Base-by-base conservation (phyloP, 2,113 vertebrate species). In the Nyctereutes procyonoides region DNA sequence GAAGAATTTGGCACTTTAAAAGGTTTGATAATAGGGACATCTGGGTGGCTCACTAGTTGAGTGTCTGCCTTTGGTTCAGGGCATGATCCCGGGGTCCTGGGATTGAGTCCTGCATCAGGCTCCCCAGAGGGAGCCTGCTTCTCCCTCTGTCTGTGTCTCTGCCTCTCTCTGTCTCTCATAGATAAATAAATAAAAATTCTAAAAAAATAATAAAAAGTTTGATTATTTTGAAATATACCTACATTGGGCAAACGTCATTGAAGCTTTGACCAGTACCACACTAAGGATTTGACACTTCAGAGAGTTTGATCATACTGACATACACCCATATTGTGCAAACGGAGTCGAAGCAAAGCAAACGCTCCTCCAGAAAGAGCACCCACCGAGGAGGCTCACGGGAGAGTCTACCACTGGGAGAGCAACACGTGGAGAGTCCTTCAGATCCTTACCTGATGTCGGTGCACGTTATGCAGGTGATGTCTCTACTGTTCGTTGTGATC, bases 391-490 rank as follows among this genome's bases (percentile, higher is more conserved):
- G 81, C 65, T 26, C 35, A 55, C 28, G n/a, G 3, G 11, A 38
- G 73, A 91, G 65, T n/a, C n/a, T 0, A 0, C 6, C 0, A 0
- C 0, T 1, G 15, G 95, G 88, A 69, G 38, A 11, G 16, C 65
- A 16, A 15, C 71, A 30, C 5, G 71, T 10, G 16, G 88, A 83
- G 85, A 69, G 16, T 0, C 4, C 3, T 84, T 60, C 3, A 26
- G 95, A 83, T 77, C 98, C 99, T 98, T 98, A 99, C 99, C 99
- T 98, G 97, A 98, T 65, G 88, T 99, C 99, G 15, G 99, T 99
- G 94, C 99, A 99, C 19, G 99, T 98, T 86, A 99, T 99, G 98
- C 99, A 99, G 13, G 98, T 98, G 98, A 99, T 98, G 76, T 32
- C 26, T 1, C 98, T 98, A 76, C 98, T 98, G 90, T 99, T 99